Percentiles rank a stretch among this genome's conserved stretches.
Evolutionary conservation across 2,888 invertebrate species (phyloP).

Genomic region (Campopleginae sp.): DNA sequence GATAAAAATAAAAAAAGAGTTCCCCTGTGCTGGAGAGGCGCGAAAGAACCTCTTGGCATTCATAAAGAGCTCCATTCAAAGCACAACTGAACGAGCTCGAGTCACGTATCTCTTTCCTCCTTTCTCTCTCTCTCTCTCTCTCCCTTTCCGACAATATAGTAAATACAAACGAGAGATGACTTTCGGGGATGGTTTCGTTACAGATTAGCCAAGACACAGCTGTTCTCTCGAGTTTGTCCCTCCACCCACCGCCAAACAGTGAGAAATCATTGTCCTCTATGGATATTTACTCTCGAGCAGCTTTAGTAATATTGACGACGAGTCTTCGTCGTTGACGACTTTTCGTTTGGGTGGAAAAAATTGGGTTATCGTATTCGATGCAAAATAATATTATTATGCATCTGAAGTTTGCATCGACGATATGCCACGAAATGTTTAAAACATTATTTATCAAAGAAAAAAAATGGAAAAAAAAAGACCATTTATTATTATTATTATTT

Average conservation of each 20-base stretch:
- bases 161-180: conserved; percentile 25
- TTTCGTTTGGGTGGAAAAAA: no score
- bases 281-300: conserved; percentile 37
- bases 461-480: no score
- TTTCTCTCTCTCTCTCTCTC: not conserved
- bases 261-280: conserved; percentile 44
- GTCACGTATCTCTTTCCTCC: conserved; percentile 30
- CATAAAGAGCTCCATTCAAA: conserved; percentile 68
- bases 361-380: no score
- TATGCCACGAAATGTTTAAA: no score
- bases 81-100: conserved; percentile 35
- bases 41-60: conserved; percentile 60
- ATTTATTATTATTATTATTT: no score
- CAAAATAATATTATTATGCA: no score
- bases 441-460: no score
- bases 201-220: conserved; percentile 47
- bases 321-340: no score
- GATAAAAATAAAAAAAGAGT: no score
- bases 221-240: conserved; percentile 46
- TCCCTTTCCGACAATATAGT: not conserved
- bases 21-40: conserved; percentile 25
- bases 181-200: conserved; percentile 12
- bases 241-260: not conserved
- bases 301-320: conserved; percentile 49
- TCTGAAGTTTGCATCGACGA: no score